Evolutionary conservation across 2,888 invertebrate genomes (phyloP), one percentile per base, ranked within the genome.

Genomic region (Cenopis cana): DNA sequence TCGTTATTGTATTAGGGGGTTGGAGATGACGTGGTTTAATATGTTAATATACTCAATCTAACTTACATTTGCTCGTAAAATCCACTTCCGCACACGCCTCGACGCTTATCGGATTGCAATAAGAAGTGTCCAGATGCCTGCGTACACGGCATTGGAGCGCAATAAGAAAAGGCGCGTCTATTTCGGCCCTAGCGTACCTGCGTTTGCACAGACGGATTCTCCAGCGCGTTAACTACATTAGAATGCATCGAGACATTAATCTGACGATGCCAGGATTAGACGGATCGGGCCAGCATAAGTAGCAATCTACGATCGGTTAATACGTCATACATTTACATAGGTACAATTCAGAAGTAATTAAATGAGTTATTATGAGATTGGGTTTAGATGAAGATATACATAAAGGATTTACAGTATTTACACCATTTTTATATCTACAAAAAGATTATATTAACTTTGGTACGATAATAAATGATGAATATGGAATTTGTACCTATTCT

Each of bases 161-260:
- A 70, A 70, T 60, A 65, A 69, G 64, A 65, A 69, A 64, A 64
- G 69, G 20, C 29, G 41, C 52, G 56, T 70, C 66, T 70, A 70
- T 70, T 70, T 70, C 54, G 46, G 66, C 60, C 29, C 65, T 64
- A 60, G 46, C 17, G 64, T 70, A 70, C 70, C 70, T 70, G 70
- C 65, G 52, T 29, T 33, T 0, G 50, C 29, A 52, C 70, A 70
- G 70, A 70, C 66, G 54, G 46, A 66, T 55, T 59, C 70, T 65
- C 41, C 54, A 59, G 41, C 61, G 62, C 65, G 50, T 65, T 59
- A 65, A 65, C 70, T 70, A 59, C 69, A 29, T 41, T 41, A 69
- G 64, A 69, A 65, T 69, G 70, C 70, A 33, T 70, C 9, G 52
- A n/a, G 24, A 52, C 69, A 70, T 70, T 66, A 60, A 70, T 70